Evolutionary conservation across 2,797 vertebrate genomes (phyloP), one percentile per base, ranked within the genome.

Genomic region (Gorsachius magnificus): DNA sequence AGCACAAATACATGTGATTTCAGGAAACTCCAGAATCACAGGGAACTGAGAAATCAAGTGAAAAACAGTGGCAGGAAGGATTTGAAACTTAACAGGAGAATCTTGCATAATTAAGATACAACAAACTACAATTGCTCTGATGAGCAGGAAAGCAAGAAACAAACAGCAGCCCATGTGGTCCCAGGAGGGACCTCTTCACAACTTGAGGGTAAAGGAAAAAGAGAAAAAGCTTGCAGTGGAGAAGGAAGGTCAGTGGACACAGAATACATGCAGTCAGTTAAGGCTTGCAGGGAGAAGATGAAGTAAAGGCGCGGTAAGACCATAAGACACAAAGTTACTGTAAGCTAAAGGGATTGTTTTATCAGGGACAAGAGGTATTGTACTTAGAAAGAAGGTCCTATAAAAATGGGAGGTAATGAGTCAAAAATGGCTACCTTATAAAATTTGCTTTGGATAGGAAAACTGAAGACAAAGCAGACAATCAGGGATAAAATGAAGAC

Each of bases 71-170:
- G 90, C 95, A 97, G 96, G 94, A 95, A 97, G 95, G 89, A 95
- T 97, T 20, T 90, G 87, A 94, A 97, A 89, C 79, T 56, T 89
- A 92, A 89, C 91, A 91, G 82, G 58, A 63, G 92, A 90, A 94
- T 96, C 87, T 88, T 92, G 89, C 90, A 81, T 96, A 95, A 97
- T 97, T 97, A 97, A 94, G 92, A 88, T 90, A 89, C 91, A 94
- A 96, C 92, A 95, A 92, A 92, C 94, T 95, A 90, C 89, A 88
- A 56, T 57, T 96, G 92, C 93, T 96, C 95, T 96, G 95, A 96
- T 94, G 94, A 97, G 87, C 92, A 96, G 95, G 90, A 96, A 97
- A 94, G 79, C 93, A 93, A 96, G 93, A 93, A 93, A 92, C 83
- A 95, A 96, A 93, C 86, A 94, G 92, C 90, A 96, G 95, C 68